Evolutionary conservation across 2,888 invertebrate species (phyloP), one percentile per base, ranked within the genome.

Genomic region (Ennomos erosarius): DNA sequence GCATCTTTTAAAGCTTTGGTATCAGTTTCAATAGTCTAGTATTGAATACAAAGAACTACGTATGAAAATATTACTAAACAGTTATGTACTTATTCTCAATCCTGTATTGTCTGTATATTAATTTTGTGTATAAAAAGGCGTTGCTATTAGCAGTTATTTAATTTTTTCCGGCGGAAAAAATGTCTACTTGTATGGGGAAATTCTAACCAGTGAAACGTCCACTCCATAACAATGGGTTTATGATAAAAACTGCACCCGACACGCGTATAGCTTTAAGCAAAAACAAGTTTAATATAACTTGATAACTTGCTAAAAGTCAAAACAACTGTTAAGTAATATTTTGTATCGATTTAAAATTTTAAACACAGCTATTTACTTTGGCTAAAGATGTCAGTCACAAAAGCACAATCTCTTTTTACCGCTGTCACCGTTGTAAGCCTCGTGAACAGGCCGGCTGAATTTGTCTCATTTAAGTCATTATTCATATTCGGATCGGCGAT

Each of bases 321-420:
- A 34, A 46, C 50, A 54, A 44, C 52, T 59, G 44, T 45, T 50
- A 51, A 52, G 53, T 50, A 37, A 38, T 38, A 38, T 55, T 61
- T 53, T 55, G 47, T 55, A 50, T 33, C 12, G 10, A 13, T 36
- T 49, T 12, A n/a, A n/a, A n/a, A n/a, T n/a, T n/a, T n/a, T n/a
- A 3, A 45, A 8, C 45, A 45, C 35, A 11, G 34, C 11, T n/a
- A 44, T 43, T 43, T 9, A 37, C 10, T n/a, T n/a, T n/a, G n/a
- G n/a, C 16, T 1, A 47, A 10, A 43, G 8, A 13, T 52, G 16
- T 26, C 51, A 50, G 12, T 44, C 44, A 52, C 44, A 9, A 42
- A 55, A 35, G 58, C 58, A 58, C 58, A 38, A 40, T 38, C 43
- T 36, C 44, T 51, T 51, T 38, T 13, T 10, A 36, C 36, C 36